Base-by-base conservation (phyloP, 2,888 invertebrate species). In the Eulithis testata region DNA sequence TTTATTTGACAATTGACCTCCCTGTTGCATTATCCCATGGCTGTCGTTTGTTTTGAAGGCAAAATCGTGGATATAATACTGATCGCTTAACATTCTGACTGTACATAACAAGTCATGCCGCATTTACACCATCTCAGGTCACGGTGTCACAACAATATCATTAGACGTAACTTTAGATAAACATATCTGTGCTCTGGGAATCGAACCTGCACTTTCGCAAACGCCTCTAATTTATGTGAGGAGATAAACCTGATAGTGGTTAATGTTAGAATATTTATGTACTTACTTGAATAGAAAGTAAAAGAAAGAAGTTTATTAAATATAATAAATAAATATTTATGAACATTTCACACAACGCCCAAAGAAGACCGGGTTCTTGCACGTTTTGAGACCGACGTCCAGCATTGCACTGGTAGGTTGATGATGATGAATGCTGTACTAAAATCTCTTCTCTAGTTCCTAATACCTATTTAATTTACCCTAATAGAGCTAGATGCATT, bases 91-190 rank as follows among this genome's bases (percentile, higher is more conserved):
- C 21, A 21, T 21, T 21, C 12, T 6, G 8, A 37, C 37, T n/a
- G 8, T 67, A 63, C 66, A 44, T 27, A 64, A 60, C 65, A 53
- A 67, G 66, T 57, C 57, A 60, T 60, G 63, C 66, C 52, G 60
- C 68, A 63, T 78, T 79, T 80, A 77, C 81, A 74, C 76, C 74
- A 74, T 74, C 74, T 47, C 72, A 64, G 83, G 82, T 83, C 82
- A 75, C 45, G 67, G 67, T 78, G 83, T 81, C 80, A 76, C 76
- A 74, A 78, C 80, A 73, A 76, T 83, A 82, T 82, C 80, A 78
- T 83, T 84, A 81, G 74, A 74, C 73, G 57, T 66, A 63, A 67
- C 72, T 72, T 65, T 60, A 73, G 73, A 73, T 73, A 78, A 78
- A 76, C 76, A 57, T 71, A 75, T 74, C 70, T 68, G 71, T 54